phyloP scores from a whole-genome alignment of 2,113 vertebrate species.

The Macrotus californicus region DNA sequence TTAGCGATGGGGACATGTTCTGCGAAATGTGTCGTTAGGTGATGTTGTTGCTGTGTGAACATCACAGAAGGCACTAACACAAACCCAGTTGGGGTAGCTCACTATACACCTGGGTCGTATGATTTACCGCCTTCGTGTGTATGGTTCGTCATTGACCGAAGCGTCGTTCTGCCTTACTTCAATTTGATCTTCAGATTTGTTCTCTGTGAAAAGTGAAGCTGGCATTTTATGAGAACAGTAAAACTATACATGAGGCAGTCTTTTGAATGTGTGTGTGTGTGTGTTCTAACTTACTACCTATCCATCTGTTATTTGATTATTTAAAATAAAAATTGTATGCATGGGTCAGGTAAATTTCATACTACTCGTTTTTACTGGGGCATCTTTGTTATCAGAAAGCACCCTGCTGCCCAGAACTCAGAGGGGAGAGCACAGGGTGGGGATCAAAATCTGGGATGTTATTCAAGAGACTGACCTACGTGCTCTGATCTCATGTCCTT shows the following conservation, averaged over 20 bases:
- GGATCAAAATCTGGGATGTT: not conserved
- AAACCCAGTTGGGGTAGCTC: not conserved
- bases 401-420: not conserved
- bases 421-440: no score
- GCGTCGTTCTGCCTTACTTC: not conserved
- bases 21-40: not conserved
- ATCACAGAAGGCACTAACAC: not conserved
- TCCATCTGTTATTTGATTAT: not conserved
- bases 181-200: not conserved
- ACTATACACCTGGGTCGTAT: not conserved
- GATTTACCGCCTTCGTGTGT: not conserved
- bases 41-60: not conserved
- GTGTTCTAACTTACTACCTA: not conserved
- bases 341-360: not conserved
- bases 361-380: not conserved
- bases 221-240: not conserved
- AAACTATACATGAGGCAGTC: not conserved
- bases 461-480: rapidly evolving
- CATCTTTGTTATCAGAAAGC: not conserved
- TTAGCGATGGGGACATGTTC: not conserved
- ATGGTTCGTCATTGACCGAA: not conserved
- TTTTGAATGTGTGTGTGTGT: not conserved
- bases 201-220: not conserved
- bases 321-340: not conserved
- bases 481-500: no score